Evolutionary conservation across 2,888 invertebrate genomes (phyloP), one percentile per base, ranked within the genome.

Genomic region (Acanthosoma haemorrhoidale): DNA sequence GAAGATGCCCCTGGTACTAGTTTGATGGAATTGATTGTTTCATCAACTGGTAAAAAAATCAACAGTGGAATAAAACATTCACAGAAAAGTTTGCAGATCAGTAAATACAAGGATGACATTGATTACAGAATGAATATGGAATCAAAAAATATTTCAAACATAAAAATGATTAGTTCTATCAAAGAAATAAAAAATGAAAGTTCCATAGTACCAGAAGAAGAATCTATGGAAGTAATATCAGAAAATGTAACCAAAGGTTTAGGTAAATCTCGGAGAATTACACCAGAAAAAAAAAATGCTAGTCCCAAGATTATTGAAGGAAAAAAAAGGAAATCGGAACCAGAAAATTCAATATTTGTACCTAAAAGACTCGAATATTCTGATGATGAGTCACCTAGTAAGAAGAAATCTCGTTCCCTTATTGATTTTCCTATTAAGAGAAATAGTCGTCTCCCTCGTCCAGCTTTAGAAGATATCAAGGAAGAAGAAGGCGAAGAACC

Each of bases 391-490:
- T 25, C 43, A 4, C 41, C 67, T 16, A 51, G 18, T 5, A 38
- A 25, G 41, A 67, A 67, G 34, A 67, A 57, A 57, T 57, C 51
- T 16, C 43, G 57, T 32, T 67, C 67, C 8, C 25, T 67, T 11
- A 31, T 43, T 8, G 67, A 67, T 18, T 67, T 57, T 34, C 67
- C 67, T 41, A 57, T 67, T 34, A 67, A 39, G 31, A 29, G 57
- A 51, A 36, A 43, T 9, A 57, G 43, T 11, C 67, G 67, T 13
- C 64, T 64, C 8, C 67, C 39, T 21, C 67, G 38, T 5, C 67
- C 67, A 18, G 15, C 39, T 41, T 36, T 67, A 34, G 67, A 57
- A 21, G 67, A 51, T 6, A 67, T 67, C n/a, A 34, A 16, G 13
- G 67, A 67, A 31, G 66, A 66, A 43, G 41, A 41, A 41, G 67